phyloP scores from a whole-genome alignment of 30 jellyfish, hydroid and myxozoan genomes.

The Calvadosia cruxmelitensis region DNA sequence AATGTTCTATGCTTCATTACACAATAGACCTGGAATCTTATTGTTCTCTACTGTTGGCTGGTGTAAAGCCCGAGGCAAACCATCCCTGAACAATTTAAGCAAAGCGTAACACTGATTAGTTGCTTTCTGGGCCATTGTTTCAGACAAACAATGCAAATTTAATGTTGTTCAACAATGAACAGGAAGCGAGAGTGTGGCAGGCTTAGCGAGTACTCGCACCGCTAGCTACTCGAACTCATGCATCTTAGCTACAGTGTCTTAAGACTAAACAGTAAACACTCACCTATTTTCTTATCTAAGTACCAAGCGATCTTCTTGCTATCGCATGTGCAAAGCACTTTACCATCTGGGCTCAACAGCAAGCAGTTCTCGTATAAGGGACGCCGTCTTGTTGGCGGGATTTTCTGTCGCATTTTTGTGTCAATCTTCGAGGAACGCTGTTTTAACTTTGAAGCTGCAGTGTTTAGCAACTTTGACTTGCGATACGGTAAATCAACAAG shows the following conservation, averaged over 20 bases:
- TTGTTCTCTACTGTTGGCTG: too few species aligned
- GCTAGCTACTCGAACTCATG: neutral
- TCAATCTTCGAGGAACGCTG: neutral
- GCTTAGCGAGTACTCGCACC: too few species aligned
- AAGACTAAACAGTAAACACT: neutral
- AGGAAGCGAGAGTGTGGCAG: too few species aligned
- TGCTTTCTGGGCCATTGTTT: too few species aligned
- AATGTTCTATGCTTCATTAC: too few species aligned
- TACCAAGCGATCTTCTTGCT: slow-evolving; percentile 75
- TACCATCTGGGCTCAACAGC: slow-evolving; percentile 71
- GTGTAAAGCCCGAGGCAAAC: too few species aligned
- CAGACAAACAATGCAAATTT: too few species aligned
- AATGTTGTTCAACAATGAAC: too few species aligned
- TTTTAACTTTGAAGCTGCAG: neutral
- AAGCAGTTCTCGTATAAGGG: slow-evolving; percentile 86
- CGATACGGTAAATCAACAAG: slow-evolving; percentile 34
- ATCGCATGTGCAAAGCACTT: slow-evolving; percentile 64
- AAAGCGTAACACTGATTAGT: too few species aligned
- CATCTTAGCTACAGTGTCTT: neutral
- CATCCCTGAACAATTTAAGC: too few species aligned
- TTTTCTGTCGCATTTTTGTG: slow-evolving; percentile 5
- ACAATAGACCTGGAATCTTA: too few species aligned
- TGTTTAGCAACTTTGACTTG: neutral
- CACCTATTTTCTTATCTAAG: slow-evolving; percentile 45
- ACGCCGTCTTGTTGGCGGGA: slow-evolving; percentile 35